phyloP scores from a whole-genome alignment of 2,113 vertebrate genomes.

The Sigmodon hispidus region DNA sequence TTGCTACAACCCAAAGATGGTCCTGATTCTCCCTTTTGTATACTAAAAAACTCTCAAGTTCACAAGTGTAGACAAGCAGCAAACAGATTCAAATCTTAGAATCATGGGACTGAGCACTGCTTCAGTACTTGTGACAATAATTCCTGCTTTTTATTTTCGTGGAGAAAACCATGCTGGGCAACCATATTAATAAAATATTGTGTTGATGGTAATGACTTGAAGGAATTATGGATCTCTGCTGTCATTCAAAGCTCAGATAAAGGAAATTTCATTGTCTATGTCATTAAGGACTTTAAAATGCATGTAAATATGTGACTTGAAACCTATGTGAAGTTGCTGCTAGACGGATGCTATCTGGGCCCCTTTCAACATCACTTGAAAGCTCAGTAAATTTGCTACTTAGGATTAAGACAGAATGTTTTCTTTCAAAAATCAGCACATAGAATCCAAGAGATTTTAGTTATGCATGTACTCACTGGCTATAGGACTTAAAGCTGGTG shows the following conservation, averaged over 20 bases:
- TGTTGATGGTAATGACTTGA: not conserved
- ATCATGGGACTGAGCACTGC: too few species aligned
- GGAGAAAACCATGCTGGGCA: not conserved
- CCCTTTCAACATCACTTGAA: not conserved
- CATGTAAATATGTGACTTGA: not conserved
- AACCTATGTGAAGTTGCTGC: not conserved
- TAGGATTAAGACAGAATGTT: not conserved
- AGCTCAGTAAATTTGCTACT: not conserved
- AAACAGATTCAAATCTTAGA: not conserved
- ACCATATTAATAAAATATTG: not conserved
- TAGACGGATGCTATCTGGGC: not conserved
- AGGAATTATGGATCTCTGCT: not conserved
- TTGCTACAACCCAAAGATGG: not conserved
- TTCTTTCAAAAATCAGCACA: not conserved
- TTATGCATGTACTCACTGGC: not conserved
- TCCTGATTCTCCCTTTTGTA: not conserved
- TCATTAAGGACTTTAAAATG: conserved; percentile 29
- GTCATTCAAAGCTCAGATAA: not conserved
- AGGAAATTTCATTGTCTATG: not conserved
- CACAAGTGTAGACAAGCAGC: not conserved
- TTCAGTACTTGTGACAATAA: not conserved
- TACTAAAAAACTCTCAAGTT: not conserved
- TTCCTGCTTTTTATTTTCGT: not conserved
- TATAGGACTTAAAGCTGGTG: not conserved
- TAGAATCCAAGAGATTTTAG: not conserved